A percentile compares a stretch with the other conserved stretches of the same genome.
phyloP scores from a whole-genome alignment of 2,888 invertebrate genomes.

The Philopedon plagiatum region DNA sequence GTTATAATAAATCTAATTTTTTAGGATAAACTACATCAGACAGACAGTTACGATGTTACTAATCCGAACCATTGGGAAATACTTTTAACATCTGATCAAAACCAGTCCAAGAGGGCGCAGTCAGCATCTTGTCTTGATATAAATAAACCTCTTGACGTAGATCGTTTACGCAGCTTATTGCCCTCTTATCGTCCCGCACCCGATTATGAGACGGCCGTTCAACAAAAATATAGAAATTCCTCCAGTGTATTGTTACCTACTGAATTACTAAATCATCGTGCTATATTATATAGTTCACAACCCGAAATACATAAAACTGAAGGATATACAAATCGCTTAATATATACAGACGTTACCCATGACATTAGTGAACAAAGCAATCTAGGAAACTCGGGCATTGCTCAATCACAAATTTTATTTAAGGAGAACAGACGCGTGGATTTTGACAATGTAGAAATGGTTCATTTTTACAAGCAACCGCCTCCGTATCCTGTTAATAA shows the following conservation, averaged over 20 bases:
- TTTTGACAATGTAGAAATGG: conserved; percentile 68
- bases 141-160: conserved; percentile 69
- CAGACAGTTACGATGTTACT: conserved; percentile 65
- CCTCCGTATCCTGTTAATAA: conserved; percentile 87
- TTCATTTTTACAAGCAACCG: conserved; percentile 85
- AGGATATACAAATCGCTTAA: conserved; percentile 65
- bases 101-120: conserved; percentile 72
- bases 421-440: conserved; percentile 62
- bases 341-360: conserved; percentile 80
- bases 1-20: background rate
- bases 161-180: conserved; percentile 79
- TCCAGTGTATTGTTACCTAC: conserved; percentile 67
- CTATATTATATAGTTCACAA: conserved; percentile 78
- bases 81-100: conserved; percentile 64
- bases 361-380: conserved; percentile 65
- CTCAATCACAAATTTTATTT: conserved; percentile 60
- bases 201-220: conserved; percentile 94
- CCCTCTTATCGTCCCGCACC: conserved; percentile 92
- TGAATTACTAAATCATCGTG: conserved; percentile 59
- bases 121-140: conserved; percentile 79
- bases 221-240: conserved; percentile 83
- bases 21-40: conserved; percentile 61
- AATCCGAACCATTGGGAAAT: conserved; percentile 66
- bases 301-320: conserved; percentile 79
- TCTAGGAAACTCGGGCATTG: conserved; percentile 54